phyloP scores from a whole-genome alignment of 2,113 vertebrate genomes.

The Erpornis zantholeuca region DNA sequence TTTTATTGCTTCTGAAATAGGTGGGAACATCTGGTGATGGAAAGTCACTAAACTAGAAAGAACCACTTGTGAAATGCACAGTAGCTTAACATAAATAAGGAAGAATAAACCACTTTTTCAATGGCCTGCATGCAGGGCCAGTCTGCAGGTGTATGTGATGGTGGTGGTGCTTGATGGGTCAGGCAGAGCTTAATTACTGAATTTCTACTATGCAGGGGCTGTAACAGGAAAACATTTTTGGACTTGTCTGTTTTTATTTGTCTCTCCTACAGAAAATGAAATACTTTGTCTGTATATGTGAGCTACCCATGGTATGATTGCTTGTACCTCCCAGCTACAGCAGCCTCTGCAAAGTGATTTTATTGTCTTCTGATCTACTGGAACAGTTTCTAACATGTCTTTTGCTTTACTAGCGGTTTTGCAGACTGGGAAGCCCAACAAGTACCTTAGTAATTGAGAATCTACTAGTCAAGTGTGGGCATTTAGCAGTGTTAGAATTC shows the following conservation, averaged over 20 bases:
- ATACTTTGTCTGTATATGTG: neutral
- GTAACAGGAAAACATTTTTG: neutral
- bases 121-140: neutral
- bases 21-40: neutral
- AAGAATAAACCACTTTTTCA: neutral
- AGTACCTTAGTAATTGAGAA: neutral
- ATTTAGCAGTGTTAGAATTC: neutral
- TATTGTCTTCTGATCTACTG: neutral
- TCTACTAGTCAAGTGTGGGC: neutral
- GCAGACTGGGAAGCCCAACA: neutral
- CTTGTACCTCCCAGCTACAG: neutral
- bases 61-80: neutral
- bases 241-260: neutral
- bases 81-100: neutral
- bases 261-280: neutral
- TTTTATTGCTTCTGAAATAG: neutral
- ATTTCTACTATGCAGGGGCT: neutral
- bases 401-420: neutral
- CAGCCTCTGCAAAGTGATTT: neutral
- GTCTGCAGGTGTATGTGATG: neutral
- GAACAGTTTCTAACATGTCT: neutral
- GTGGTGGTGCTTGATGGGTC: neutral
- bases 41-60: neutral
- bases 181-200: neutral
- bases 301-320: neutral